Evolutionary conservation across 2,888 invertebrate genomes (phyloP).

Genomic region (Mactromeris polynyma): DNA sequence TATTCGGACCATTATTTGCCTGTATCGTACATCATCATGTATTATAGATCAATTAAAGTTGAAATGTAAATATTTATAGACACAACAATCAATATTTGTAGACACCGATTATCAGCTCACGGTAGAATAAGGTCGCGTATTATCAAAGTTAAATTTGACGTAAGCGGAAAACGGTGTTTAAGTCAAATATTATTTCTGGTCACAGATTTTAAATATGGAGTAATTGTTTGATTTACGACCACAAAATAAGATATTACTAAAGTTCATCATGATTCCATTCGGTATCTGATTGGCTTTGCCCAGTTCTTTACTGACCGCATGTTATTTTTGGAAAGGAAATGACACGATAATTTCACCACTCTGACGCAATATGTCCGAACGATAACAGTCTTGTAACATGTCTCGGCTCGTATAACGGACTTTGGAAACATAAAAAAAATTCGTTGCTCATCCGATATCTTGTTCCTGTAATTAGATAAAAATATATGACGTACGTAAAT

Average conservation of each 20-base stretch:
- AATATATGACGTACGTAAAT: background rate
- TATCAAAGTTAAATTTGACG: background rate
- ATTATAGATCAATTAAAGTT: background rate
- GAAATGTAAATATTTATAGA: background rate
- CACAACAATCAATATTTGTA: slow-evolving; percentile 10
- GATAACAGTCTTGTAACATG: background rate
- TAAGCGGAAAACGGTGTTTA: background rate
- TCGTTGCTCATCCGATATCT: background rate
- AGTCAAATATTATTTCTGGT: background rate
- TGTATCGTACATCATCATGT: background rate
- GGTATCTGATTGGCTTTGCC: background rate
- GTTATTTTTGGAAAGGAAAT: slow-evolving; percentile 3
- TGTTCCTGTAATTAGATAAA: background rate
- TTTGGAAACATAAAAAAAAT: background rate
- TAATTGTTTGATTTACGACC: background rate
- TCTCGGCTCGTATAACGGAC: background rate
- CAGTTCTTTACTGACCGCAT: background rate
- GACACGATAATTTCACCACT: background rate
- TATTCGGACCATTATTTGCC: background rate
- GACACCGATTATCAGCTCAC: background rate
- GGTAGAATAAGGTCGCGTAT: background rate
- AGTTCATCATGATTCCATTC: background rate
- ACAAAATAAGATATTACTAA: background rate
- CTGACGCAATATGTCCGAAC: background rate
- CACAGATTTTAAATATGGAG: background rate